Evolutionary conservation across 2,113 vertebrate species (phyloP).

Genomic region (Heloderma charlesbogerti): DNA sequence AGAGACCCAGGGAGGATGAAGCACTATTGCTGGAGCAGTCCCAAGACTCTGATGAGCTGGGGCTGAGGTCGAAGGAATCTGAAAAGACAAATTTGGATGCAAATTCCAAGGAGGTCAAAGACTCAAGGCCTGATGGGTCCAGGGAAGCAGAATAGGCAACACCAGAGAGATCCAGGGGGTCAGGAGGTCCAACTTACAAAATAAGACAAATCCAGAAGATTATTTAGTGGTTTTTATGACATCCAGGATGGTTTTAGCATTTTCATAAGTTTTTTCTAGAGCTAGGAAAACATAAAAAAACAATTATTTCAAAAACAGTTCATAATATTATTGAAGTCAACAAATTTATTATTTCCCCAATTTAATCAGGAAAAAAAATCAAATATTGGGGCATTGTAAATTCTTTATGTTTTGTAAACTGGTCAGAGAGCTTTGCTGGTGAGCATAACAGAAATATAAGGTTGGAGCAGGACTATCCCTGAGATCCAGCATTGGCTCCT

Average conservation of each 20-base stretch:
- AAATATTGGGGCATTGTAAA: neutral
- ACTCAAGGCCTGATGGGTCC: conserved; percentile 52
- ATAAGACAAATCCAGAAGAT: conserved; percentile 41
- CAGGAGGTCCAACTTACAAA: conserved; percentile 55
- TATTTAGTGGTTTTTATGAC: conserved; percentile 10
- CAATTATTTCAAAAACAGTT: neutral
- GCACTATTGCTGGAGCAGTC: conserved; percentile 60
- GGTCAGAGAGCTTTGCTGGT: neutral
- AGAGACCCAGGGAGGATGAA: conserved; percentile 70
- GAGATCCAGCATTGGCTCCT: neutral
- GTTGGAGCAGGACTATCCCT: neutral
- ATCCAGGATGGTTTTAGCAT: conserved; percentile 39
- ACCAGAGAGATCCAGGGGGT: conserved; percentile 20
- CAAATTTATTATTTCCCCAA: neutral
- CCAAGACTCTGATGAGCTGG: conserved; percentile 69
- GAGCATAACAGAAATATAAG: neutral
- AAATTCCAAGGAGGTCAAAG: conserved; percentile 64
- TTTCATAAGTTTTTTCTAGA: conserved; percentile 12
- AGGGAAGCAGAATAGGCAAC: conserved; percentile 53
- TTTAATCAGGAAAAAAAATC: neutral
- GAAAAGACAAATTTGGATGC: conserved; percentile 65
- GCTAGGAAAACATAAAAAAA: conserved; percentile 17
- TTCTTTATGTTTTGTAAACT: neutral
- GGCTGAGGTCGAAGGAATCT: conserved; percentile 66
- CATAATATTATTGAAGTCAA: conserved; percentile 11